phyloP scores from a whole-genome alignment of 1,140 invertebrate genomes.

The Hormaphis cornu region DNA sequence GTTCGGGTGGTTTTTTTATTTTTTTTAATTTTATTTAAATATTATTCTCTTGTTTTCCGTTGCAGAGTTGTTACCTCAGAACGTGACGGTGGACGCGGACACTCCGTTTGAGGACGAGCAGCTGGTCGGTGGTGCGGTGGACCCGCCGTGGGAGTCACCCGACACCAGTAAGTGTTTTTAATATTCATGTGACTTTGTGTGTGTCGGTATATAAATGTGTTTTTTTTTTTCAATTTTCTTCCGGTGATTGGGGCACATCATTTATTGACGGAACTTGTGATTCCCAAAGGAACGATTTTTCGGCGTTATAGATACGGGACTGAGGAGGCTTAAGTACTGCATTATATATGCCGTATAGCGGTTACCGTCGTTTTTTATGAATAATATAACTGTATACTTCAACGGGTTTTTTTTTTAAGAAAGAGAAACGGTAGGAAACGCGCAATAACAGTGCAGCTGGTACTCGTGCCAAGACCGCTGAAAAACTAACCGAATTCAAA shows the following conservation, averaged over 20 bases:
- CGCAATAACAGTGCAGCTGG: too few species aligned
- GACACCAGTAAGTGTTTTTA: constrained; percentile 49
- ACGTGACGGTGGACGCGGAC: constrained; percentile 52
- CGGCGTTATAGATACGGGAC: too few species aligned
- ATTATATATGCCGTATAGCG: too few species aligned
- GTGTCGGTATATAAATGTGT: not conserved
- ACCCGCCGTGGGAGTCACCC: constrained; percentile 47
- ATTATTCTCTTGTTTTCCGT: not conserved
- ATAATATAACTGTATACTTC: too few species aligned
- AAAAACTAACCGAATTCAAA: too few species aligned
- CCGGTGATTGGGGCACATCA: not conserved
- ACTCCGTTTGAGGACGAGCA: constrained; percentile 47
- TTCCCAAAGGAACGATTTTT: not conserved
- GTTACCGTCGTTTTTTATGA: too few species aligned
- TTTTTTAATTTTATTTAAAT: not conserved
- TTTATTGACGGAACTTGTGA: not conserved
- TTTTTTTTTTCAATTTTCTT: constrained; percentile 22
- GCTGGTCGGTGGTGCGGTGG: constrained; percentile 44
- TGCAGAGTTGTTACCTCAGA: constrained; percentile 47
- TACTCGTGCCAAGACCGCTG: too few species aligned
- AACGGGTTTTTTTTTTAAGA: too few species aligned
- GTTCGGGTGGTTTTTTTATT: not conserved
- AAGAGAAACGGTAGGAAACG: too few species aligned
- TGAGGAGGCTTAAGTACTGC: too few species aligned
- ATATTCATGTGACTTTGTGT: constrained; percentile 14